phyloP scores from a whole-genome alignment of 1,140 invertebrate species.

The Eciton burchellii region DNA sequence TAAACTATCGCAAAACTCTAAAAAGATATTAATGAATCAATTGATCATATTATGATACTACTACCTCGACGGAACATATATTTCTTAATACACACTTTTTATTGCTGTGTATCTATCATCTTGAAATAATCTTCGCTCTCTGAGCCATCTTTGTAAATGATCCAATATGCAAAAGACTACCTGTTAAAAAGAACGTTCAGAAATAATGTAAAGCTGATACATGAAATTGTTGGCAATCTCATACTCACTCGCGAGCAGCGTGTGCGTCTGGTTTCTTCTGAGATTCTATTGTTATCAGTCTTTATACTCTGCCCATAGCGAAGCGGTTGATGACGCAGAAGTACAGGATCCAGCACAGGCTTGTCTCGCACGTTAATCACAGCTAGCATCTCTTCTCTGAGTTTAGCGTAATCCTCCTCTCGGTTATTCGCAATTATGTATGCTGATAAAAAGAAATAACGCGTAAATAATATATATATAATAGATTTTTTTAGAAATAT shows the following conservation, averaged over 20 bases:
- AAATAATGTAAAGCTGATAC: not conserved
- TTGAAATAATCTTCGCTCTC: constrained; percentile 86
- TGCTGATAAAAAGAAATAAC: constrained; percentile 66
- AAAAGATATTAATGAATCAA: constrained; percentile 67
- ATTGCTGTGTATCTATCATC: constrained; percentile 79
- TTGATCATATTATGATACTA: constrained; percentile 30
- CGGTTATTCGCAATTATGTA: constrained; percentile 77
- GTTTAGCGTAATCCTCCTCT: constrained; percentile 67
- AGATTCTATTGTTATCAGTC: constrained; percentile 75
- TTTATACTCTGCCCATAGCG: constrained; percentile 69
- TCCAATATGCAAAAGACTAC: constrained; percentile 90
- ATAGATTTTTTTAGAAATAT: constrained; percentile 19
- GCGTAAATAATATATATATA: not conserved
- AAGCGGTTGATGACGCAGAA: constrained; percentile 77
- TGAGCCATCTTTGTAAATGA: constrained; percentile 90
- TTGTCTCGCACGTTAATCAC: constrained; percentile 78
- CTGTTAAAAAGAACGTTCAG: constrained; percentile 65
- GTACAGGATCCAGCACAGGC: constrained; percentile 76
- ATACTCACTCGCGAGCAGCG: constrained; percentile 80
- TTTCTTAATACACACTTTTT: constrained; percentile 61
- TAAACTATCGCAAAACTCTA: constrained; percentile 87
- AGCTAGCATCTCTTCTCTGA: constrained; percentile 81
- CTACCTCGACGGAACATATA: not conserved
- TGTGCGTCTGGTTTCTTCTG: constrained; percentile 82
- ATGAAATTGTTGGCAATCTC: constrained; percentile 13